Evolutionary conservation across 2,113 vertebrate genomes (phyloP), one percentile per base, ranked within the genome.

Genomic region (Burhinus oedicnemus): DNA sequence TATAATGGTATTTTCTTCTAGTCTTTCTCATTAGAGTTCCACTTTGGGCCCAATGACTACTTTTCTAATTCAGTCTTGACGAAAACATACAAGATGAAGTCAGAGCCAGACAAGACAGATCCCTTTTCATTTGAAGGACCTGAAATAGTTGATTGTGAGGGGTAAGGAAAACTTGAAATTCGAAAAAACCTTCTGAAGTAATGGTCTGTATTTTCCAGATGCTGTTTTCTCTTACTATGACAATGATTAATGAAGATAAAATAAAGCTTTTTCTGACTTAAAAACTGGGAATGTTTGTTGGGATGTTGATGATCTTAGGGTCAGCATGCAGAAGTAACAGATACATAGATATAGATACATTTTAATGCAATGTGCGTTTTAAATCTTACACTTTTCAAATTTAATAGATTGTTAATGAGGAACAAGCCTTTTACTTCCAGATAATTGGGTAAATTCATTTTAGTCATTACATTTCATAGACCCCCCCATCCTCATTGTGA

Each of bases 61-160:
- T 99, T 99, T 77, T 98, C 98, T 97, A 99, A 99, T 78, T 93
- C 99, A 42, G 96, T 99, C 87, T 98, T 99, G 97, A 99, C 99
- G 38, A 99, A 99, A 98, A 99, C 98, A 4, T 99, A 99, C 98
- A 99, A 99, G 98, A 99, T 99, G 99, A 99, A 99, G 96, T 99
- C 99, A 0, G 99, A 99, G 92, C 99, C 99, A 15, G 99, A 99
- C 52, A 95, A 98, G 42, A 93, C 98, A 2, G 99, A 99, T 38
- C 99, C 99, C 4, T 99, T 99, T 94, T 99, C 99, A 22, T 99
- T 99, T 27, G 99, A 99, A 97, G 99, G 99, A 16, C 99, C 99
- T 66, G 99, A 99, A 98, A 99, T 99, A 74, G 98, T 99, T 57
- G 99, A 99, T 96, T 99, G 99, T 98, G 99, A 99, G 58, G 99